Evolutionary conservation across 23 tunicate genomes (phyloP).

Genomic region (Styela plicata): DNA sequence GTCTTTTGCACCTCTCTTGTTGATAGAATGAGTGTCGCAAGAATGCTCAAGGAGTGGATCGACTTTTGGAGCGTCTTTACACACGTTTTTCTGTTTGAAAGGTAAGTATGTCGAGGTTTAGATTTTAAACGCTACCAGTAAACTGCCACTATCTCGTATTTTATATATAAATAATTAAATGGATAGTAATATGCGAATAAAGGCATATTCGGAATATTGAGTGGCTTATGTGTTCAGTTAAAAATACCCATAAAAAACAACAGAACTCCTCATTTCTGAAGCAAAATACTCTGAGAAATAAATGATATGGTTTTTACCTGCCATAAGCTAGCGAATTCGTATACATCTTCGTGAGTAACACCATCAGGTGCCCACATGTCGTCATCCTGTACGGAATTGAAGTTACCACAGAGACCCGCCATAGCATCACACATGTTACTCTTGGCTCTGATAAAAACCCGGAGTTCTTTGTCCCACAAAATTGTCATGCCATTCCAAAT

Average conservation of each 20-base stretch:
- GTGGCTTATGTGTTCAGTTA: too few relatives aligned
- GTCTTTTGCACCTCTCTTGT: slow-evolving; percentile 81
- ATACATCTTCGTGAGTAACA: slow-evolving; percentile 94
- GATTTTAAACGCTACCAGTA: too few relatives aligned
- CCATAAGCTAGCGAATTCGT: slow-evolving; percentile 95
- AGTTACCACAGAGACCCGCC: slow-evolving; percentile 98
- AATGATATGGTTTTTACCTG: too few relatives aligned
- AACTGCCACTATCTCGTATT: too few relatives aligned
- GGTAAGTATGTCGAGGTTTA: too few relatives aligned
- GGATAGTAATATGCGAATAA: too few relatives aligned
- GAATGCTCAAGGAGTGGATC: slow-evolving; percentile 82
- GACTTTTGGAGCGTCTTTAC: slow-evolving; percentile 84
- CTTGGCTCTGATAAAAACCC: slow-evolving; percentile 85
- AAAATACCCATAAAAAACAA: not conserved
- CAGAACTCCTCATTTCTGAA: not conserved
- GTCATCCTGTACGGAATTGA: slow-evolving; percentile 88
- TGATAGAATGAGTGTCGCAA: slow-evolving; percentile 82
- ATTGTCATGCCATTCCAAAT: slow-evolving; percentile 99
- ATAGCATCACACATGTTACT: slow-evolving; percentile 84
- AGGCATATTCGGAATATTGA: too few relatives aligned
- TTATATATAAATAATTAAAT: too few relatives aligned
- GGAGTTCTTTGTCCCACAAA: slow-evolving; percentile 89
- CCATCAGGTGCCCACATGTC: slow-evolving; percentile 98
- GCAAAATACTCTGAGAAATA: too few relatives aligned
- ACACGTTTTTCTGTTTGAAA: slow-evolving; percentile 46